Evolutionary conservation across 2,888 invertebrate genomes (phyloP), one percentile per base, ranked within the genome.

Genomic region (Volucella zonaria): DNA sequence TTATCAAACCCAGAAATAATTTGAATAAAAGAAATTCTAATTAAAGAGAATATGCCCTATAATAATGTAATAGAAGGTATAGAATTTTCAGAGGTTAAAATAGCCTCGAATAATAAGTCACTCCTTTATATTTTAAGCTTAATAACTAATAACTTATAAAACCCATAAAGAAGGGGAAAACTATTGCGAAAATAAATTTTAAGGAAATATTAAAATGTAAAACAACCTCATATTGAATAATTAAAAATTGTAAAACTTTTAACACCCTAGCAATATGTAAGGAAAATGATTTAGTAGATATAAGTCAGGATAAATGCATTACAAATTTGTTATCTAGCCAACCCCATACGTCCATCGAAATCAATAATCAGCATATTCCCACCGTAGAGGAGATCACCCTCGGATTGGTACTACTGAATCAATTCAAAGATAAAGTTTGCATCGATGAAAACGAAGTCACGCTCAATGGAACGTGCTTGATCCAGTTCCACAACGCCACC

Each of bases 1-100:
- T 59, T 87, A 14, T 87, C 81, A 8, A 78, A 78, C 52, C 18
- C 59, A 54, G 82, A 87, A 77, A 75, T 87, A 66, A 76, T 54
- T 56, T 18, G 74, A 58, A 81, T 56, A 47, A 64, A 75, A 56
- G 74, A 76, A 56, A 62, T 80, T 49, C 56, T 85, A 14, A 40
- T 79, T 15, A 77, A 80, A 54, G 68, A 86, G 45, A 61, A 82
- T 4, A 66, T 87, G 52, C 83, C 79, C 8, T 87, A 75, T 45
- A 52, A 18, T 47, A 86, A 83, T 74, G 52, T 81, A 51, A 66
- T 73, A 56, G 76, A 81, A 58, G 83, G 70, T 31, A 42, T 80
- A 14, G 71, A 82, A n/a, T 80, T 85, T 74, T 47, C 73, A 15
- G 64, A 76, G 1, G 15, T 79, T 10, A 87, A 74, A 18, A 86